These are phyloP conservation scores for Thecocarcelia acutangulata DNA, from an alignment of 2,888 invertebrate species.

Conservation along the genomic window DNA sequence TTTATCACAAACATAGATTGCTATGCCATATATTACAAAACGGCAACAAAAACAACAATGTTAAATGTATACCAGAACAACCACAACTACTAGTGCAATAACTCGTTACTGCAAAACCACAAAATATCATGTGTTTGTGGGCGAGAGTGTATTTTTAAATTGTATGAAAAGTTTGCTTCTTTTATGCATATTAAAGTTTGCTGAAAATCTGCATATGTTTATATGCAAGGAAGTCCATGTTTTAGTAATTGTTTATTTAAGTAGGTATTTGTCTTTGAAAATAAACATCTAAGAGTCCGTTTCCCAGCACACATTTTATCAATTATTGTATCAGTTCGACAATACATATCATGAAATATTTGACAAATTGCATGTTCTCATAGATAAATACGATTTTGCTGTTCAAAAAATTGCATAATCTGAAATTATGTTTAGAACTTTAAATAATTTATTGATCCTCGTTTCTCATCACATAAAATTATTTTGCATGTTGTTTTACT, in stretches of 20 bases:
- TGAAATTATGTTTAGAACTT: too few species aligned
- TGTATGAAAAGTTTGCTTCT: constrained; percentile 26
- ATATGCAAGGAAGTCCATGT: not conserved
- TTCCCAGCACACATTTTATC: too few species aligned
- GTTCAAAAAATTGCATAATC: too few species aligned
- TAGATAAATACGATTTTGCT: too few species aligned
- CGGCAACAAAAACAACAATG: constrained; percentile 43
- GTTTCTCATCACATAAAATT: too few species aligned
- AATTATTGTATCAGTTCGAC: too few species aligned
- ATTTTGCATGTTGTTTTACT: too few species aligned
- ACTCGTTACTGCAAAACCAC: constrained; percentile 46
- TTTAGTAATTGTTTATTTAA: constrained; percentile 37
- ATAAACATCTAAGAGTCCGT: not conserved
- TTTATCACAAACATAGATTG: constrained; percentile 26
- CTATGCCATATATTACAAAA: constrained; percentile 8
- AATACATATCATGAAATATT: too few species aligned
- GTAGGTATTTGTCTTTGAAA: constrained; percentile 15
- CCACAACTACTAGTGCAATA: constrained; percentile 59
- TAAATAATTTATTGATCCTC: too few species aligned
- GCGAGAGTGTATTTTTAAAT: constrained; percentile 18
- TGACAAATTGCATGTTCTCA: too few species aligned
- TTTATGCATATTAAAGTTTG: constrained; percentile 45
- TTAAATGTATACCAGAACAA: constrained; percentile 62
- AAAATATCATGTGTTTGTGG: constrained; percentile 10
- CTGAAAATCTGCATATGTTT: not conserved